Evolutionary conservation across 2,113 vertebrate species (phyloP), one percentile per base, ranked within the genome.

Genomic region (Elanus axillaris): DNA sequence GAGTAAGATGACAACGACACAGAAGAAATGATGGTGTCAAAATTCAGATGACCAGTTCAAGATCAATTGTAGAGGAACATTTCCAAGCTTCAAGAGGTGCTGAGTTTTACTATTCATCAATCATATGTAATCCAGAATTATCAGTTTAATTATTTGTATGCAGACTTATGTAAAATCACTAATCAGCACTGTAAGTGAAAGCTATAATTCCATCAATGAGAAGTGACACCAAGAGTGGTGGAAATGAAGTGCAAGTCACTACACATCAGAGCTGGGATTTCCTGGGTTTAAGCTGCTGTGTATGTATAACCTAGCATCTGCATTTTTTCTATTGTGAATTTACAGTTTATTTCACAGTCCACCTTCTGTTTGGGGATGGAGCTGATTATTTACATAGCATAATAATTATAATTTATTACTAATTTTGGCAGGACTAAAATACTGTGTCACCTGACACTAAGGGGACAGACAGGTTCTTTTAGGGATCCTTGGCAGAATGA

Each of bases 141-240:
- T 58, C 84, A 58, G 17, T 90, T 92, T 91, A 90, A 87, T 93
- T 93, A 89, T 94, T 94, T 94, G 40, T 47, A 63, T 66, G 63
- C 55, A 89, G 73, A 89, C 11, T 88, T 92, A 63, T 7, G 18
- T 66, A 79, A 86, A 96, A 93, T 77, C 58, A 71, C 26, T 93
- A 84, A 90, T 86, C 69, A 79, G n/a, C 53, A 74, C 64, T 87
- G 43, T 69, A 94, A 95, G 26, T 45, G 64, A 84, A 94, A 72
- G 29, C 38, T 87, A 1, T 82, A 85, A 94, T 92, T 93, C 64
- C 68, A 62, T 93, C 34, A 91, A 60, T 26, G 22, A 86, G 59
- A 80, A 93, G 32, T 81, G 72, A 81, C 38, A 81, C 60, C 23
- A 96, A 79, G 73, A 86, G 87, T 62, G 50, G 43, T 80, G 62